Conservation (phyloP, 2,888 invertebrate genomes). For the Ormyrus thymus region DNA sequence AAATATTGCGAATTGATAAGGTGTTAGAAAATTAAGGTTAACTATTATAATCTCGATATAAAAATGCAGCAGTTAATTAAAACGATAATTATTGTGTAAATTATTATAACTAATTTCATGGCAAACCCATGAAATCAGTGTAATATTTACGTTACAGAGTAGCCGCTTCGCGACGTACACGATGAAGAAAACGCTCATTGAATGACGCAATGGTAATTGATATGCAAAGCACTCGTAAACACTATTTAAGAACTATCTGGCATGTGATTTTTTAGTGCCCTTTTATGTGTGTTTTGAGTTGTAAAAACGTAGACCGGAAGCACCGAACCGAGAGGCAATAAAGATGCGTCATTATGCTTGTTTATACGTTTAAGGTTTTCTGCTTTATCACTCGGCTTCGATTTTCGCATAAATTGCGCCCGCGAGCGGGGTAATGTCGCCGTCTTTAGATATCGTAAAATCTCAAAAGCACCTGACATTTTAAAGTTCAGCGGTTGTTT, state of each 20-base stretch:
- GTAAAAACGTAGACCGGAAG: constrained; percentile 25
- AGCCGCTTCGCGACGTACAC: no score
- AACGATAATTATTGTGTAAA: no score
- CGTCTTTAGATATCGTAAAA: constrained; percentile 32
- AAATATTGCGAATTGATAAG: no score
- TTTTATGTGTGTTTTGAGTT: constrained; percentile 34
- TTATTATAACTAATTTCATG: no score
- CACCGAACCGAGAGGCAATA: constrained; percentile 23
- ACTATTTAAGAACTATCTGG: constrained; percentile 7
- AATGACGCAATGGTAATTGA: constrained; percentile 23
- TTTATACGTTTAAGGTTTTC: constrained; percentile 44
- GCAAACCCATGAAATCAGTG: no score
- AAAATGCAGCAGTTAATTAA: no score
- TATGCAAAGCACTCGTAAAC: constrained; percentile 6
- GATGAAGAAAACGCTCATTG: not conserved
- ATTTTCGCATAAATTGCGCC: constrained; percentile 35
- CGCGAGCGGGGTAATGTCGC: constrained; percentile 1
- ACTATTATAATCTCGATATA: no score
- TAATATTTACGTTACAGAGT: not conserved
- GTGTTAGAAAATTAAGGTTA: no score
- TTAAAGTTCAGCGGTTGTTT: constrained; percentile 32
- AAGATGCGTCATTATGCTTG: constrained; percentile 33
- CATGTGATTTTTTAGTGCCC: constrained; percentile 10
- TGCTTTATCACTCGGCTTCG: constrained; percentile 37
- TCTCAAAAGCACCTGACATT: constrained; percentile 14